These are phyloP conservation scores for Drosophila arizonae DNA, from an alignment of 1,140 invertebrate species.

Conservation along the genomic window DNA sequence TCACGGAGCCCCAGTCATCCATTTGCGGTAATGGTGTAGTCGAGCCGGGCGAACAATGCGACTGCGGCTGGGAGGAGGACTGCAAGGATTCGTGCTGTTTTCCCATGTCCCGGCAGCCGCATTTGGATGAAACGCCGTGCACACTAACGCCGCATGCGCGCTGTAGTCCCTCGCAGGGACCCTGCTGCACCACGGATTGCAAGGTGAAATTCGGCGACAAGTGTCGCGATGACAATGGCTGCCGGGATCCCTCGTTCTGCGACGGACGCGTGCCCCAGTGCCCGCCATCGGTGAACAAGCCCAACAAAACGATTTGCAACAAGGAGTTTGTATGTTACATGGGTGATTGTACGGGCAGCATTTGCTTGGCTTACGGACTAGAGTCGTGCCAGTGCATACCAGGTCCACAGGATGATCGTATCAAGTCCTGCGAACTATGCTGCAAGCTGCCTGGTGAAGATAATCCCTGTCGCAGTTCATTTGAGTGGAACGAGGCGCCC, in stretches of 20 bases:
- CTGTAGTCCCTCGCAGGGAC: conserved; percentile 88
- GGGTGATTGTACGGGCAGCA: conserved; percentile 96
- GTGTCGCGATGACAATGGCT: conserved; percentile 97
- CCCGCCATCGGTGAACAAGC: conserved; percentile 95
- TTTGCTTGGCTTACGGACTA: conserved; percentile 95
- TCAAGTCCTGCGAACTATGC: conserved; percentile 94
- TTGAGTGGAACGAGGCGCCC: conserved; percentile 93
- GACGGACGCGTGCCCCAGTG: conserved; percentile 92
- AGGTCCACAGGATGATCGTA: conserved; percentile 88
- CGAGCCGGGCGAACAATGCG: conserved; percentile 97
- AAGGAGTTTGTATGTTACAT: conserved; percentile 97
- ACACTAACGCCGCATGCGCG: conserved; percentile 87
- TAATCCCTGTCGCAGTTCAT: conserved; percentile 92
- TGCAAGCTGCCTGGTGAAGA: conserved; percentile 93
- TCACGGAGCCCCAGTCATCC: conserved; percentile 94
- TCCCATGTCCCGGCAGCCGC: conserved; percentile 91
- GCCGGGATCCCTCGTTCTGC: conserved; percentile 94
- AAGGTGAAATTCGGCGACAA: conserved; percentile 92
- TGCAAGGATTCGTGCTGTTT: conserved; percentile 97
- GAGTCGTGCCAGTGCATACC: conserved; percentile 97
- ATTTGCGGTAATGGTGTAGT: conserved; percentile 99
- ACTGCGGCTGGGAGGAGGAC: conserved; percentile 98
- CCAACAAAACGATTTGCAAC: conserved; percentile 97
- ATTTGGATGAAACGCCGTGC: conserved; percentile 90
- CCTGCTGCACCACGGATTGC: conserved; percentile 96